Percentiles rank a stretch among this genome's conserved stretches.
Evolutionary conservation across 2,113 vertebrate genomes (phyloP).

Genomic region (Columba livia): DNA sequence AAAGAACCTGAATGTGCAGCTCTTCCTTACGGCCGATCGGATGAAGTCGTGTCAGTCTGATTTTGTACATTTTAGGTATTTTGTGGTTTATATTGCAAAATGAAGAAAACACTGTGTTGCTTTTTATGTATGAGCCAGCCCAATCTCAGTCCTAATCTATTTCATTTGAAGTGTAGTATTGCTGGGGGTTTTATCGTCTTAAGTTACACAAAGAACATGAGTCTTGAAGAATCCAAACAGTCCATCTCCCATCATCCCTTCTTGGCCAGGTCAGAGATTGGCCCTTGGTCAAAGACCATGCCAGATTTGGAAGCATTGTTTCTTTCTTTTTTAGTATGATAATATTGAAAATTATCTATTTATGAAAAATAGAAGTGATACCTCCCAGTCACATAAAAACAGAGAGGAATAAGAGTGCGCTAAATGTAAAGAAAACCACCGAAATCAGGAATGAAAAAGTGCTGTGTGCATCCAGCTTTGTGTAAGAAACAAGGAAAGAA

Average conservation of each 20-base stretch:
- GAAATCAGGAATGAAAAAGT: not conserved
- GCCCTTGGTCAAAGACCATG: not conserved
- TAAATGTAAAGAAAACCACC: not conserved
- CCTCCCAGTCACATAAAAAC: not conserved
- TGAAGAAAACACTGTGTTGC: not conserved
- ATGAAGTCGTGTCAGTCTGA: not conserved
- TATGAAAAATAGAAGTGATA: not conserved
- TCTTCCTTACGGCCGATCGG: too few species aligned
- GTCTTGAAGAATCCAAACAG: not conserved
- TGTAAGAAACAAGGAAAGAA: not conserved
- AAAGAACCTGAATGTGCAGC: not conserved
- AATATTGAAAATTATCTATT: not conserved
- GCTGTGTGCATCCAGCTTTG: not conserved
- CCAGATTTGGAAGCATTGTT: not conserved
- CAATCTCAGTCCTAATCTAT: not conserved
- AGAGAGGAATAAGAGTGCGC: not conserved
- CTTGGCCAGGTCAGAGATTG: not conserved
- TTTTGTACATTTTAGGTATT: accelerated
- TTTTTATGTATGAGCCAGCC: not conserved
- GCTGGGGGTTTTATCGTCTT: not conserved
- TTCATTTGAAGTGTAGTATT: not conserved
- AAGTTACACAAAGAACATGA: not conserved
- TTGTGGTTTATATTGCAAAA: not conserved
- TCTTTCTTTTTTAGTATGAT: not conserved
- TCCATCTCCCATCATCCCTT: not conserved